Evolutionary conservation across 2,113 vertebrate species (phyloP), one percentile per base, ranked within the genome.

Genomic region (Isichthys henryi): DNA sequence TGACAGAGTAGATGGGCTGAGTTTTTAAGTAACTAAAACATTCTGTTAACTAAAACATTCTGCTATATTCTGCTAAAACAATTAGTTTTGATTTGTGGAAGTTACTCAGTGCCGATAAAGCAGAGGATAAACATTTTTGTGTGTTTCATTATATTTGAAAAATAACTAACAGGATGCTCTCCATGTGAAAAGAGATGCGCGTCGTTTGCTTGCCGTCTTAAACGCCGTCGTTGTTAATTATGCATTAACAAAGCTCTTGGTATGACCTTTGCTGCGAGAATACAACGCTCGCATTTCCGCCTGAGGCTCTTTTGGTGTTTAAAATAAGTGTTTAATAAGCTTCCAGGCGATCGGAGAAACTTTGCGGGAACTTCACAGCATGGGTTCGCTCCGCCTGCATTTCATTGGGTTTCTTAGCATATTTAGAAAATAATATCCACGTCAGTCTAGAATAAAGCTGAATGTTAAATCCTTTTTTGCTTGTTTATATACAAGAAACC

Each of bases 401-500:
- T 58, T 27, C 39, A n/a, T 85, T 46, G 50, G 49, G 48, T 52
- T 86, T 77, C 52, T 80, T 84, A 45, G 50, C 49, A 27, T 43
- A 52, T 45, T 84, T 84, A 58, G 31, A 31, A 11, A n/a, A 89
- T 49, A 23, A 82, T 56, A 27, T 46, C 21, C 23, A 82, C 27
- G 80, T 49, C 88, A 84, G 82, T 46, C 82, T 84, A 70, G 62
- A 70, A 70, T 70, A 70, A 70, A 70, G n/a, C 10, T 70, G 27
- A 70, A 70, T 70, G 62, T 31, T 70, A 70, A 89, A 74, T 70
- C 46, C 7, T 89, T 23, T 86, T 87, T 86, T 86, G 58, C 50
- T 87, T 89, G 84, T 89, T 86, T 89, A 86, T 86, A 31, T 49
- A 46, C 89, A 50, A 48, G 35, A 50, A 86, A 50, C 80, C 52